These are phyloP conservation scores for Actinernus sp. DNA, from an alignment of 92 coral and sea anemone genomes.

Conservation along the genomic window DNA sequence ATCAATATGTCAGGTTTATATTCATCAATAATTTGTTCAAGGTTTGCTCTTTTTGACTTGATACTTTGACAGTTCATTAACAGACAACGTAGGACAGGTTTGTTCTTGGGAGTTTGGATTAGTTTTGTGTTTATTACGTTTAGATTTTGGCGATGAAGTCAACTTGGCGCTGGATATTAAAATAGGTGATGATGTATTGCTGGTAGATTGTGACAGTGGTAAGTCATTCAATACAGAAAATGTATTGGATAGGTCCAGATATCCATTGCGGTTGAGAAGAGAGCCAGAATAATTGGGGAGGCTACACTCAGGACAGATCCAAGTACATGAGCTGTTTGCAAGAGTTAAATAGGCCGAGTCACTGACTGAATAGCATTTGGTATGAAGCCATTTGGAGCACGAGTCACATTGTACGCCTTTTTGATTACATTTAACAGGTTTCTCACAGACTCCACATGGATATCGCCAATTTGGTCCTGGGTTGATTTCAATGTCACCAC, in stretches of 20 bases:
- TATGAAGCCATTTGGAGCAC: slow-evolving; percentile 24
- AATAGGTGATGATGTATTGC: too few species aligned
- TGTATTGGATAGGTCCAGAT: too few species aligned
- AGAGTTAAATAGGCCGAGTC: slow-evolving; percentile 8
- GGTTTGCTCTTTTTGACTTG: slow-evolving; percentile 34
- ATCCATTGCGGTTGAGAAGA: too few species aligned
- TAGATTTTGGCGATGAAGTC: too few species aligned
- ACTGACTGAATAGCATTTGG: slow-evolving; percentile 5
- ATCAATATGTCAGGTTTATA: slow-evolving; percentile 17
- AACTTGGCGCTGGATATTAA: too few species aligned
- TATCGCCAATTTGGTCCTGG: slow-evolving; percentile 24
- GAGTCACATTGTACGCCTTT: slow-evolving; percentile 25
- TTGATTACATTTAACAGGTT: slow-evolving; percentile 35
- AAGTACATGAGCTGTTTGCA: slow-evolving; percentile 29
- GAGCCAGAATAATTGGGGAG: slow-evolving; percentile 32
- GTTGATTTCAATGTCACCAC: slow-evolving; percentile 12
- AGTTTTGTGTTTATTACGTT: too few species aligned
- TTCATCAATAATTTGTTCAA: slow-evolving; percentile 27
- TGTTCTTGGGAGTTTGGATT: slow-evolving; percentile 8
- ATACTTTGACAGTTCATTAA: slow-evolving; percentile 45
- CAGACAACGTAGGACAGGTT: slow-evolving; percentile 14
- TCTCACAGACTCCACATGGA: slow-evolving; percentile 19
- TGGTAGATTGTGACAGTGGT: too few species aligned
- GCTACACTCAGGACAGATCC: slow-evolving; percentile 35
- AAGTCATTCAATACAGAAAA: too few species aligned